These are phyloP conservation scores for Zingel zingel DNA, from an alignment of 2,113 vertebrate species.

Conservation along the genomic window DNA sequence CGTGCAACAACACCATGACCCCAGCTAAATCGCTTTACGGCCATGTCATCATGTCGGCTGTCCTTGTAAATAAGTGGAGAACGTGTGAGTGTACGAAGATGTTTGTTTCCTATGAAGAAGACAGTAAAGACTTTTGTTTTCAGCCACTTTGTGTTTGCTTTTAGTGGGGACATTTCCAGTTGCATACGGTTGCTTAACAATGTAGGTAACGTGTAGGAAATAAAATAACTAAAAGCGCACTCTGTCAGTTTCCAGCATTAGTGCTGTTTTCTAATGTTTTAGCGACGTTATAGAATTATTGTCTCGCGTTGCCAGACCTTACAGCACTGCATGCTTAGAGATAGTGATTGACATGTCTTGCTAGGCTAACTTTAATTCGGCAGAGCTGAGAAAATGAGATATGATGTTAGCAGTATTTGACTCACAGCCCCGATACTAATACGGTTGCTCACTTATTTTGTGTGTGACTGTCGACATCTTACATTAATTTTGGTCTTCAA, in stretches of 20 bases:
- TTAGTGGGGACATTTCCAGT: neutral
- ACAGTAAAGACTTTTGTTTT: neutral
- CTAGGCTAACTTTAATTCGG: neutral
- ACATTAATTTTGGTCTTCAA: neutral
- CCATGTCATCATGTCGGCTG: neutral
- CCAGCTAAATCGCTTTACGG: conserved; percentile 52
- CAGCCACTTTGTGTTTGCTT: neutral
- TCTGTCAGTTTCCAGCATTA: neutral
- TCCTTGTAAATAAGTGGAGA: conserved; percentile 46
- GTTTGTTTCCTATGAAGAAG: neutral
- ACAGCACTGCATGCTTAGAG: neutral
- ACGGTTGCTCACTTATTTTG: neutral
- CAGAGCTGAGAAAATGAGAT: neutral
- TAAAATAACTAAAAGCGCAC: neutral
- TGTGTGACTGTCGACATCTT: neutral
- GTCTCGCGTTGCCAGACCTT: no score
- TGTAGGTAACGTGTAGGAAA: neutral
- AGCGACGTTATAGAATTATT: no score
- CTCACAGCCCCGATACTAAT: no score
- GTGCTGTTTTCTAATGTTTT: no score
- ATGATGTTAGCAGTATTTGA: neutral
- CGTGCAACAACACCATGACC: conserved; percentile 1
- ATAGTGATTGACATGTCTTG: neutral
- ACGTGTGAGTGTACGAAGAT: conserved; percentile 29
- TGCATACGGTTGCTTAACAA: neutral